A percentile compares a stretch with the other conserved stretches of the same genome.
phyloP scores from a whole-genome alignment of 2,888 invertebrate genomes.

The Nesidiocoris tenuis region DNA sequence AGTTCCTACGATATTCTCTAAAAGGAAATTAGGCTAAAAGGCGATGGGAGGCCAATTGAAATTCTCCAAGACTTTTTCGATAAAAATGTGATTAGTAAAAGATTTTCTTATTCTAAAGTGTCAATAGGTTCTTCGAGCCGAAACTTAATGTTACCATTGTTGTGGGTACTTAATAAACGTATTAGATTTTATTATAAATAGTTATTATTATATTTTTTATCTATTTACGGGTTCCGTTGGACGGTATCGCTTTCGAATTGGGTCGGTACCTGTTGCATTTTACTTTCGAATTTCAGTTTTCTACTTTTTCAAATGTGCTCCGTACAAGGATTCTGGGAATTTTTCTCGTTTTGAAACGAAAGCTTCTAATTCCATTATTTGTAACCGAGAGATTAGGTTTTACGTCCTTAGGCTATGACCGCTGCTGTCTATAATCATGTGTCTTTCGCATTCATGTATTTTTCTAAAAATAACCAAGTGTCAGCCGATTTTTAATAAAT shows the following conservation, averaged over 20 bases:
- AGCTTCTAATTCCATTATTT: neutral
- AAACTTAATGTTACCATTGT: neutral
- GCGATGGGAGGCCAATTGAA: neutral
- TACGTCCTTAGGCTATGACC: neutral
- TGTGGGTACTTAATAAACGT: neutral
- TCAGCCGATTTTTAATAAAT: conserved; percentile 29
- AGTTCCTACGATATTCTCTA: neutral
- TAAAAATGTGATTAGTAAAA: too few species aligned
- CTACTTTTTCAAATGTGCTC: too few species aligned
- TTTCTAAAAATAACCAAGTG: neutral
- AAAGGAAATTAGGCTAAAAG: neutral
- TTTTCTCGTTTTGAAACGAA: too few species aligned
- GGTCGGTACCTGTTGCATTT: too few species aligned
- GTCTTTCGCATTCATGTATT: neutral
- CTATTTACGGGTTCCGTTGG: neutral
- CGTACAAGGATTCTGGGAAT: too few species aligned
- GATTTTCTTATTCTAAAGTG: too few species aligned
- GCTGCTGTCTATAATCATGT: neutral
- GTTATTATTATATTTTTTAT: neutral
- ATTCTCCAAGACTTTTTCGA: too few species aligned
- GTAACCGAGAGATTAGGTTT: neutral
- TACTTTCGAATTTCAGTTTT: too few species aligned
- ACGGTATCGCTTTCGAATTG: too few species aligned
- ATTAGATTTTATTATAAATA: neutral
- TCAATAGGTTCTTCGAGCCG: neutral